phyloP scores from a whole-genome alignment of 2,113 vertebrate species.

The Microcebus ravelobensis region DNA sequence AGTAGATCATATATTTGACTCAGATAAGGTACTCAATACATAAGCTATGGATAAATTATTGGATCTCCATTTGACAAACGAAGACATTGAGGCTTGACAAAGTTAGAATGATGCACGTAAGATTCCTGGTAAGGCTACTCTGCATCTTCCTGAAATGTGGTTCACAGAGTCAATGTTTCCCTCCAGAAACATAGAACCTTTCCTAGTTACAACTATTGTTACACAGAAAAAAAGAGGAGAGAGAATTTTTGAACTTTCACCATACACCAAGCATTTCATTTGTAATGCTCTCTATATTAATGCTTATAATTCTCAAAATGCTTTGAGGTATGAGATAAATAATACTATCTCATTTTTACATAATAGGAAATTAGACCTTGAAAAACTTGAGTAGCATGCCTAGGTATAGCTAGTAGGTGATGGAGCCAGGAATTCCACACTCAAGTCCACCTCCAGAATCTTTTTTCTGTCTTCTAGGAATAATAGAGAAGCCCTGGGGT shows the following conservation, averaged over 20 bases:
- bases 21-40: not conserved
- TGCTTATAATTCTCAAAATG: not conserved
- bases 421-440: not conserved
- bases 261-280: not conserved
- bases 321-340: not conserved
- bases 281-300: not conserved
- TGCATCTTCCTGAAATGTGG: not conserved
- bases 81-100: not conserved
- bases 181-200: not conserved
- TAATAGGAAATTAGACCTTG: not conserved
- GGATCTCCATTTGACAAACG: not conserved
- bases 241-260: not conserved
- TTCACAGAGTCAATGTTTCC: constrained; percentile 18
- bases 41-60: not conserved
- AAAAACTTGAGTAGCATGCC: not conserved
- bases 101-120: not conserved
- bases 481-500: not conserved
- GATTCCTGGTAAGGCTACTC: not conserved
- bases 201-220: not conserved
- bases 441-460: not conserved
- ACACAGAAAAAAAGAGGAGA: not conserved
- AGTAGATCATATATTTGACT: not conserved
- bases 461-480: not conserved
- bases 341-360: not conserved
- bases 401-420: not conserved